phyloP scores from a whole-genome alignment of 2,888 invertebrate species.

The Temnothorax ravouxi region DNA sequence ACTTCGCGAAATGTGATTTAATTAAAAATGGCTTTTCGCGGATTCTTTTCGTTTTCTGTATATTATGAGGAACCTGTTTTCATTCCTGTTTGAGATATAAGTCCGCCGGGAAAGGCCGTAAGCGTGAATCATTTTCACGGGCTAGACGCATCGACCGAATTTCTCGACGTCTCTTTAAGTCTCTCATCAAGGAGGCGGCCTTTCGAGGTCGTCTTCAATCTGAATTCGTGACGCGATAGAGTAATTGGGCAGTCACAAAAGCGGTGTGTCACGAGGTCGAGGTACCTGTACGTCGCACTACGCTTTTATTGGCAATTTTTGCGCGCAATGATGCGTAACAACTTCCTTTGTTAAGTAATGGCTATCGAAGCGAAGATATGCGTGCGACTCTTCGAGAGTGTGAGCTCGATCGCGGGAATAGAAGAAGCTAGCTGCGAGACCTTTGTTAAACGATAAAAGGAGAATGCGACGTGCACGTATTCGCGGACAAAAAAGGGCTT shows the following conservation, averaged over 20 bases:
- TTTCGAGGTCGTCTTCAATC: slow-evolving; percentile 61
- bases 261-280: slow-evolving; percentile 62
- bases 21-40: neutral
- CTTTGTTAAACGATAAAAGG: slow-evolving; percentile 3
- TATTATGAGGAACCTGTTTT: neutral
- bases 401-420: neutral
- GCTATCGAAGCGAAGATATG: slow-evolving; percentile 13
- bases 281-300: slow-evolving; percentile 60
- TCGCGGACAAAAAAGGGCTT: neutral
- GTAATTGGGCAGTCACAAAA: slow-evolving; percentile 64
- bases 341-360: slow-evolving; percentile 55
- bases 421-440: slow-evolving; percentile 4
- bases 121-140: slow-evolving; percentile 39
- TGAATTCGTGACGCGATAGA: slow-evolving; percentile 61
- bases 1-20: neutral
- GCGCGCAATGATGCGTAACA: slow-evolving; percentile 63
- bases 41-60: neutral
- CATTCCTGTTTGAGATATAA: neutral
- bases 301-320: slow-evolving; percentile 65
- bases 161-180: slow-evolving; percentile 3
- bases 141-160: slow-evolving; percentile 21
- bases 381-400: slow-evolving; percentile 9
- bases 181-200: slow-evolving; percentile 52
- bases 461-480: slow-evolving; percentile 16
- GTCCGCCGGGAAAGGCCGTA: neutral